Evolutionary conservation across 64 coral and sea anemone species (phyloP).

Genomic region (Dendrophyllia cribrosa): DNA sequence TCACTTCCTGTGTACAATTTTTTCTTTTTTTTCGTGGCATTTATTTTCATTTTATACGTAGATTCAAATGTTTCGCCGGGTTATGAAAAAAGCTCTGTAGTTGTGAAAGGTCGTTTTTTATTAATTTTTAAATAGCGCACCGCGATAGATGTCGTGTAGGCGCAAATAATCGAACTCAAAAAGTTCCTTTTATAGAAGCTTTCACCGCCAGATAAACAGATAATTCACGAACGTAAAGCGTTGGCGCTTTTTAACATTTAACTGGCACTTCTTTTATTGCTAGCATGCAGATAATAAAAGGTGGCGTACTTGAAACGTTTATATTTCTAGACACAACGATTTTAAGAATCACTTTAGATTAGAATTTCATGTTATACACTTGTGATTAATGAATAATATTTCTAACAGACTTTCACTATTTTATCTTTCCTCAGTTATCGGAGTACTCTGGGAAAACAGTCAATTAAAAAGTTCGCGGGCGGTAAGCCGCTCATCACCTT

Average conservation of each 20-base stretch:
- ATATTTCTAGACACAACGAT: neutral
- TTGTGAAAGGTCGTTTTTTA: neutral
- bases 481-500: neutral
- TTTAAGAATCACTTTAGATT: neutral
- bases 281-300: neutral
- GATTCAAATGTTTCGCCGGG: neutral
- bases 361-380: neutral
- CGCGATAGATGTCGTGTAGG: neutral
- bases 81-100: neutral
- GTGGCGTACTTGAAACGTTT: neutral
- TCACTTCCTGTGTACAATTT: neutral
- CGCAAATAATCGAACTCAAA: conserved; percentile 15
- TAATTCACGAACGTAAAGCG: neutral
- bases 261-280: neutral
- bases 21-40: neutral
- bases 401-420: neutral
- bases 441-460: neutral
- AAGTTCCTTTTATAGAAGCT: conserved; percentile 6
- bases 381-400: neutral
- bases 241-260: neutral
- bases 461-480: neutral
- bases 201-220: neutral
- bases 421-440: neutral
- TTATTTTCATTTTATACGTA: neutral
- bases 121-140: conserved; percentile 18